Base-by-base conservation (phyloP, 2,113 vertebrate species). In the Daboia siamensis region DNA sequence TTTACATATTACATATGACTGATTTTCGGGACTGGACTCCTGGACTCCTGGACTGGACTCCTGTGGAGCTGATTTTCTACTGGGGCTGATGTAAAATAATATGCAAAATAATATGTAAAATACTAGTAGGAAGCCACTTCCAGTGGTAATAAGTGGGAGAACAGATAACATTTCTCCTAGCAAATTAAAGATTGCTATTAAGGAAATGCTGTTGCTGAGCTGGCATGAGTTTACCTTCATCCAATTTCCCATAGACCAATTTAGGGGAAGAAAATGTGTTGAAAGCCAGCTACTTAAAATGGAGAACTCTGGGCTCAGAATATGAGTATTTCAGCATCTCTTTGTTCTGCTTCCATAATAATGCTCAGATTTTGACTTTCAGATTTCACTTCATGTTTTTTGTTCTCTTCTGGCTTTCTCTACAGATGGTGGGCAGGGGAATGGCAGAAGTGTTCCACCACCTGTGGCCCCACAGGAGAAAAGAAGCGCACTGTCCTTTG, bases 381-480 rank as follows among this genome's bases (percentile, higher is more conserved):
- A 29, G 29, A 6, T 17, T 54, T 88, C 52, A 0, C 39, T 24
- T 46, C 44, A 24, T 4, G 39, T 74, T 88, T 44, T 69, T n/a
- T 20, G 29, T 87, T 92, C 56, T 90, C 56, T 88, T 56, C 13
- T 33, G 10, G 21, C 0, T 91, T 90, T 93, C 0, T 91, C 95
- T 93, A 54, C 96, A 99, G 99, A 94, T 99, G 99, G 99, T 99
- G 99, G 99, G 97, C 98, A 89, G 99, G 99, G 4, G 98, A 99
- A 64, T 99, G 99, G 99, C 99, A 99, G 97, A 98, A 98, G 0
- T 99, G 99, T 89, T 98, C 99, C 0, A 93, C 98, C 0, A 98
- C 98, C 0, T 99, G 99, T 90, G 99, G 99, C 3, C 97, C 98
- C 13, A 96, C 97, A 0, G 99, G 99, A 6, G 94, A 98, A 92